These are phyloP conservation scores for Eidolon dupreanum DNA, from an alignment of 2,797 vertebrate species.

Conservation along the genomic window DNA sequence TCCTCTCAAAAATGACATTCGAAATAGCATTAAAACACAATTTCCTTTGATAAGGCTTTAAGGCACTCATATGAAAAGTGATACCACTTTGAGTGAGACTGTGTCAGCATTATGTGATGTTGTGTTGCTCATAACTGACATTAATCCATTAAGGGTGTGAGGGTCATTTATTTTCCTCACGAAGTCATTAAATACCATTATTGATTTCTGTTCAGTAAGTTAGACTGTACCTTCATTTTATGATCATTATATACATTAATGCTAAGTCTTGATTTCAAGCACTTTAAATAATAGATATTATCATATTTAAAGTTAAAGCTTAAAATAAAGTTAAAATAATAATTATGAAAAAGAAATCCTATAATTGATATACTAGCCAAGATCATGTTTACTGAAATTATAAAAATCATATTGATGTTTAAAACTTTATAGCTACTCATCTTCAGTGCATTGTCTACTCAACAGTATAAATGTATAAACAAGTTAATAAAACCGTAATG, in stretches of 20 bases:
- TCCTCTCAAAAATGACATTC: slow-evolving; percentile 86
- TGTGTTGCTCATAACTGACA: slow-evolving; percentile 84
- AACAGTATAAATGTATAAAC: neutral
- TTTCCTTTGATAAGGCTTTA: slow-evolving; percentile 87
- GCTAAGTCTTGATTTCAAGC: slow-evolving; percentile 73
- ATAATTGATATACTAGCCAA: slow-evolving; percentile 38
- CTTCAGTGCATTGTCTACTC: neutral
- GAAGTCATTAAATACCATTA: slow-evolving; percentile 89
- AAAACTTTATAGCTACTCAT: slow-evolving; percentile 49
- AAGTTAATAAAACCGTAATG: slow-evolving; percentile 3
- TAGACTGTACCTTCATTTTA: slow-evolving; percentile 67
- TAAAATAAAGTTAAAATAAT: slow-evolving; percentile 67
- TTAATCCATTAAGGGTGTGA: slow-evolving; percentile 88
- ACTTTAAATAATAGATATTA: slow-evolving; percentile 74
- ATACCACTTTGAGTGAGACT: slow-evolving; percentile 80
- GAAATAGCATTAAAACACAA: slow-evolving; percentile 87
- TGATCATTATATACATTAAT: slow-evolving; percentile 77
- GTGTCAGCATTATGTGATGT: slow-evolving; percentile 84
- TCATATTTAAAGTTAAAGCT: slow-evolving; percentile 53
- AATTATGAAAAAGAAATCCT: slow-evolving; percentile 61
- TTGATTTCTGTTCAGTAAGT: slow-evolving; percentile 88
- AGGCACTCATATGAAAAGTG: slow-evolving; percentile 86
- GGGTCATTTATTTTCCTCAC: slow-evolving; percentile 90
- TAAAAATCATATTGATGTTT: slow-evolving; percentile 57
- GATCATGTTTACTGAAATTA: slow-evolving; percentile 31